phyloP scores from a whole-genome alignment of 2,888 invertebrate species.

The Melanargia galathea region DNA sequence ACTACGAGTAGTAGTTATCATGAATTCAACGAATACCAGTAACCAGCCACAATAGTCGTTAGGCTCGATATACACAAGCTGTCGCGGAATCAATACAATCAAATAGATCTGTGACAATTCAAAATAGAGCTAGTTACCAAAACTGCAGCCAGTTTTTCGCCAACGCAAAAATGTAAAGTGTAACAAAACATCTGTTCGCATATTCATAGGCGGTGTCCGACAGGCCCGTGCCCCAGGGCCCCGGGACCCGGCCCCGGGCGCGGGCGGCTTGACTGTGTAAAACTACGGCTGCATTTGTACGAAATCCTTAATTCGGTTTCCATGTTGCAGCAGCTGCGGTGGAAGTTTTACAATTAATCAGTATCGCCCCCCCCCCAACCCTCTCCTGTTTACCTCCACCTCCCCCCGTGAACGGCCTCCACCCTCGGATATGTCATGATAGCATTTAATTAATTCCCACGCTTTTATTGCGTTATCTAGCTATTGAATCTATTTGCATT shows the following conservation, averaged over 20 bases:
- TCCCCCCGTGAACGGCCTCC: not conserved
- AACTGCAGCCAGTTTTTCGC: not conserved
- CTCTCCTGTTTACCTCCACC: not conserved
- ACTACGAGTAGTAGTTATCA: no score
- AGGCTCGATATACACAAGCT: not conserved
- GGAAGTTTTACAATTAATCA: conserved; percentile 19
- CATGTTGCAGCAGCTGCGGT: conserved; percentile 18
- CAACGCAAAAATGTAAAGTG: not conserved
- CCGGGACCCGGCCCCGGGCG: not conserved
- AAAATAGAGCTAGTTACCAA: not conserved
- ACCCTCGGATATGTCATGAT: conserved; percentile 9
- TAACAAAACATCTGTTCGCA: conserved; percentile 3
- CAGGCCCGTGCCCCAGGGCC: no score
- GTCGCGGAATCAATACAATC: not conserved
- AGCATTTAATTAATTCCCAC: conserved; percentile 9
- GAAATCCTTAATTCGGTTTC: conserved; percentile 22
- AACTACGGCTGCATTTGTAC: conserved; percentile 12
- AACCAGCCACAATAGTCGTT: not conserved
- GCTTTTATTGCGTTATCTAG: conserved; percentile 1
- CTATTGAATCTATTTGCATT: not conserved
- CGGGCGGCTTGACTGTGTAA: not conserved
- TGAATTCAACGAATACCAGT: no score
- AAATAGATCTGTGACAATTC: not conserved
- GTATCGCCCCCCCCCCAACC: conserved; percentile 1
- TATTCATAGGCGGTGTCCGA: not conserved